Base-by-base conservation (phyloP, 2,888 invertebrate genomes). In the Dione vanillae region DNA sequence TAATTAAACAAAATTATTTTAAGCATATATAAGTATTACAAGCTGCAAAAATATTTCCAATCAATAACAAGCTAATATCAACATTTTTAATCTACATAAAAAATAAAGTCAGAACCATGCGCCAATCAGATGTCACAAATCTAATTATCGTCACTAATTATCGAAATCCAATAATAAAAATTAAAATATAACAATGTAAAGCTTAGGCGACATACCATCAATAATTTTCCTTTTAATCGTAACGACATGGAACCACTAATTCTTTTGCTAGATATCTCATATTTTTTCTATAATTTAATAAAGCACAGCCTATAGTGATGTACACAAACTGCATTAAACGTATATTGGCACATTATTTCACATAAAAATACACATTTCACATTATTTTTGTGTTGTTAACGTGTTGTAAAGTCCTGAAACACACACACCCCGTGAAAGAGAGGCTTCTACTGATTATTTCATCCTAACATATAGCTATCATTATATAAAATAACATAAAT, bases 361-460 rank as follows among this genome's bases (percentile, higher is more conserved):
- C 65, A 70, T 43, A 68, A 58, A 68, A 64, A 58, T 61, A 59
- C 52, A 64, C 61, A 43, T 52, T 35, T 47, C 19, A 47, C 56
- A 59, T 43, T 70, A 61, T 72, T 65, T 72, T 64, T 51, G 9
- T 56, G 58, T 51, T 35, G 66, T 20, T 19, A 12, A 43, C 61
- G 59, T 59, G 56, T 37, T 68, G 62, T 19, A 40, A 62, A 66
- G 58, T 54, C 65, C 59, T 27, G 69, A 65, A 72, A 71, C 71
- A 71, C 67, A 65, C 49, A 64, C 73, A 56, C 61, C 71, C 43
- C 67, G n/a, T 58, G 74, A 73, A 73, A 72, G 74, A 78, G 77
- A 74, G 82, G 78, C 79, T 79, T 79, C 83, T 89, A 91, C 92
- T 92, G 92, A 91, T 91, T 91, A 91, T 91, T 92, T 89, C 85